Evolutionary conservation across 2,797 vertebrate species (phyloP).

Genomic region (Rhyacichthys aspro): DNA sequence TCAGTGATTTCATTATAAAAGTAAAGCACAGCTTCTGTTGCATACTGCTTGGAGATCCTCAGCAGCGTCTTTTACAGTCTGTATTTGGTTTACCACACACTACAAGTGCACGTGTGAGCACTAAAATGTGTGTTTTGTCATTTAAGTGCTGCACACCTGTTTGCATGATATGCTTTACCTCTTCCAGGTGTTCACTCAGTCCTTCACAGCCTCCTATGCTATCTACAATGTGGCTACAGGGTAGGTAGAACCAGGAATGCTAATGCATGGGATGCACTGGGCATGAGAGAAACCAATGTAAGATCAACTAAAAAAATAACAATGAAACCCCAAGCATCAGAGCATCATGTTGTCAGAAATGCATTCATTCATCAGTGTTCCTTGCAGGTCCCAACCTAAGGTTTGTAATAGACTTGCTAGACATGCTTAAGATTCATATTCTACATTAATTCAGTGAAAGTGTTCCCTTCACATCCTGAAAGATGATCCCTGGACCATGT

Average conservation of each 20-base stretch:
- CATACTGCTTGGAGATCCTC: constrained; percentile 10
- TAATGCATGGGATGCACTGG: constrained; percentile 81
- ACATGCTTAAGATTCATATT: constrained; percentile 66
- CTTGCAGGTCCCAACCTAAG: constrained; percentile 39
- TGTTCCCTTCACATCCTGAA: constrained; percentile 19
- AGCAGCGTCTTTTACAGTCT: constrained; percentile 10
- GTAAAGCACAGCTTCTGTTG: constrained; percentile 26
- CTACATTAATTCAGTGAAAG: constrained; percentile 44
- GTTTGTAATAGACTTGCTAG: constrained; percentile 51
- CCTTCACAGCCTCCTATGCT: constrained; percentile 86
- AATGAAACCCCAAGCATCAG: constrained; percentile 26
- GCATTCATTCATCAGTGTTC: constrained; percentile 62
- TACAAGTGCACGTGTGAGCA: constrained; percentile 46
- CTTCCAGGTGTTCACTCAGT: constrained; percentile 87
- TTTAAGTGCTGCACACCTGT: constrained; percentile 58
- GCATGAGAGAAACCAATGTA: constrained; percentile 76
- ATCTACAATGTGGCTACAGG: constrained; percentile 85
- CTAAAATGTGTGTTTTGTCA: constrained; percentile 53
- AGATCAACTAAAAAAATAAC: constrained; percentile 56
- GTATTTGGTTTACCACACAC: constrained; percentile 33
- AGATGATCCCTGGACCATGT: constrained; percentile 27
- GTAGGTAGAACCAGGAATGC: constrained; percentile 81
- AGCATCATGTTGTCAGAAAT: constrained; percentile 63
- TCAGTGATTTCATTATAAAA: constrained; percentile 16
- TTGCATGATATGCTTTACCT: constrained; percentile 79